These are phyloP conservation scores for Euura lappo DNA, from an alignment of 1,140 invertebrate genomes.

Conservation along the genomic window DNA sequence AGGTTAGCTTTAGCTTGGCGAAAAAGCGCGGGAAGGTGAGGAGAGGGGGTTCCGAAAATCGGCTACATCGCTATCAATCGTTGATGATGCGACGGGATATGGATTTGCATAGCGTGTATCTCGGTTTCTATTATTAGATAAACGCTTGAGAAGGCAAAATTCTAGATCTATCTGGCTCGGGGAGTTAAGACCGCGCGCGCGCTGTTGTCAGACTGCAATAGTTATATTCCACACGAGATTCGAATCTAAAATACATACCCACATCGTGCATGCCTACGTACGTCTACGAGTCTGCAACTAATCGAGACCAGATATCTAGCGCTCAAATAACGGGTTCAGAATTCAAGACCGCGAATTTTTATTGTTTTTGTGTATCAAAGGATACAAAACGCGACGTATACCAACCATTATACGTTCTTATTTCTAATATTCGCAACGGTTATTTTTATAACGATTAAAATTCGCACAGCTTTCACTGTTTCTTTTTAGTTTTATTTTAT, in stretches of 20 bases:
- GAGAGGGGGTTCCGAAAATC: neutral
- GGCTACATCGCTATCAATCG: neutral
- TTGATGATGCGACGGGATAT: neutral
- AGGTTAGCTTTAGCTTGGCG: too few relatives aligned
- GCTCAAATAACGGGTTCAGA: neutral
- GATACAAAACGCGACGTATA: too few relatives aligned
- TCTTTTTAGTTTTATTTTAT: too few relatives aligned
- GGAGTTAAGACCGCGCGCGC: neutral
- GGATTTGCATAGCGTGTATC: neutral
- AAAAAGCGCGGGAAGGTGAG: neutral
- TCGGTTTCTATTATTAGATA: constrained; percentile 5
- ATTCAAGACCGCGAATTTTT: neutral
- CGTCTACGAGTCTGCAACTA: too few relatives aligned
- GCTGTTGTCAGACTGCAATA: too few relatives aligned
- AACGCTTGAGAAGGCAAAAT: neutral
- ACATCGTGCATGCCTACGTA: too few relatives aligned
- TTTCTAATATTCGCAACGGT: too few relatives aligned
- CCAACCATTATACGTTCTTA: too few relatives aligned
- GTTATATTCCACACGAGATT: neutral
- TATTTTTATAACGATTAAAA: too few relatives aligned
- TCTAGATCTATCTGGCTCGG: neutral
- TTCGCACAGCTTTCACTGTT: too few relatives aligned
- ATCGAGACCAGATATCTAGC: too few relatives aligned
- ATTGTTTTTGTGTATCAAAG: too few relatives aligned
- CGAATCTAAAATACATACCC: neutral